These are phyloP conservation scores for Lepidurus couesii DNA, from an alignment of 1,140 invertebrate species.

Conservation along the genomic window DNA sequence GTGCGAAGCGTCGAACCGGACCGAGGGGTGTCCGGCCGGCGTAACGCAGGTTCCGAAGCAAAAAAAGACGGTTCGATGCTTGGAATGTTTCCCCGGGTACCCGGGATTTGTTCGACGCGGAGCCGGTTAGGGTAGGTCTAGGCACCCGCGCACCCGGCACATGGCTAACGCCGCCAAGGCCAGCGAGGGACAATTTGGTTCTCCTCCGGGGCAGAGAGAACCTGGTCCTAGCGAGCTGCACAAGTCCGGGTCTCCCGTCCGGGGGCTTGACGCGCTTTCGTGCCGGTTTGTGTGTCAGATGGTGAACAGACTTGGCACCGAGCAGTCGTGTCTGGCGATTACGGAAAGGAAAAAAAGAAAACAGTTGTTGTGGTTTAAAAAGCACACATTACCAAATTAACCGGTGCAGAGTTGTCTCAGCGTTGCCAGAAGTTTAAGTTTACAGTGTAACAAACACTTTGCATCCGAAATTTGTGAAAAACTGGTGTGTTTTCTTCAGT, in stretches of 20 bases:
- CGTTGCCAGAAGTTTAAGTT: background rate
- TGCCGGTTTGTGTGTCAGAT: conserved; percentile 18
- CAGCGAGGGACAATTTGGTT: conserved; percentile 1
- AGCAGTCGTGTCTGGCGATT: conserved; percentile 12
- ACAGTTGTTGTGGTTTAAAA: background rate
- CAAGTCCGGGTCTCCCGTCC: background rate
- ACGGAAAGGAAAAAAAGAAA: background rate
- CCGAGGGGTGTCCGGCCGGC: conserved; percentile 4
- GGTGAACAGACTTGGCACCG: conserved; percentile 17
- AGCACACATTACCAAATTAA: background rate
- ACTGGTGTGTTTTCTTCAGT: background rate
- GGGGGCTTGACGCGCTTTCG: conserved; percentile 20
- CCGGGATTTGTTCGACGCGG: conserved; percentile 2
- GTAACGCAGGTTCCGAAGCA: background rate
- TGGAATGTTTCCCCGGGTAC: background rate
- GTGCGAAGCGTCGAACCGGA: background rate
- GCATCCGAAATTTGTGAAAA: conserved; percentile 2
- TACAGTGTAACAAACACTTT: background rate
- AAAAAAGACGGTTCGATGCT: background rate
- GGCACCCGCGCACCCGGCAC: background rate
- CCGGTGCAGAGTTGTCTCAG: background rate
- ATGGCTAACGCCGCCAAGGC: background rate
- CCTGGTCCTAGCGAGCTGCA: conserved; percentile 4
- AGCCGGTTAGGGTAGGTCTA: background rate
- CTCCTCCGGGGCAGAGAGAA: background rate